A percentile compares a stretch with the other conserved stretches of the same genome.
Conservation (phyloP, 2,797 vertebrate genomes). For the Microctenopoma stevenorrisi region DNA sequence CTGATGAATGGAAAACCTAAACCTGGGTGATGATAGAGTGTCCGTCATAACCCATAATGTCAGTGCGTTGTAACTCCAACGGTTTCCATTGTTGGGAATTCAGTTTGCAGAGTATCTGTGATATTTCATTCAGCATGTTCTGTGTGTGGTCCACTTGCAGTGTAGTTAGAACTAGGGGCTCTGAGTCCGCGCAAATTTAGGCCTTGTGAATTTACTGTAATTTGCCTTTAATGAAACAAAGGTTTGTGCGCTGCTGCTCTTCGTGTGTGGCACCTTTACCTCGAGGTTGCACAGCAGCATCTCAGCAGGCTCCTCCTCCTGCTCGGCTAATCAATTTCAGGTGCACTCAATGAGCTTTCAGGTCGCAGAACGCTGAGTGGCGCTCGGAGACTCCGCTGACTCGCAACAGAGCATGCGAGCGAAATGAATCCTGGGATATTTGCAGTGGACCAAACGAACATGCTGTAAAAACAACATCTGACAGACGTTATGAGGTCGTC, state of each 20-base stretch:
- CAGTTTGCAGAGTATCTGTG: neutral
- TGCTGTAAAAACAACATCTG: constrained; percentile 3
- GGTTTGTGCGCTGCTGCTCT: neutral
- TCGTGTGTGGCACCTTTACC: constrained; percentile 32
- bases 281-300: constrained; percentile 4
- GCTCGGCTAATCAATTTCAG: too few species aligned
- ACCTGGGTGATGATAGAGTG: constrained; percentile 17
- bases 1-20: constrained; percentile 1
- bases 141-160: too few species aligned
- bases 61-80: constrained; percentile 2
- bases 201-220: neutral
- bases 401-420: neutral
- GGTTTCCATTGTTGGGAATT: constrained; percentile 25
- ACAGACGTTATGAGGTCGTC: neutral
- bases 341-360: too few species aligned
- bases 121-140: constrained; percentile 5
- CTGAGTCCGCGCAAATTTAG: too few species aligned
- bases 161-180: too few species aligned
- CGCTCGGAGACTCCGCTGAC: constrained; percentile 13
- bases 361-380: neutral
- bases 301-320: constrained; percentile 28
- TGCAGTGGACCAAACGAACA: neutral
- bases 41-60: constrained; percentile 13
- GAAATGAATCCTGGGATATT: neutral
- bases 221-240: constrained; percentile 2